Percentiles rank a stretch among this genome's conserved stretches.
phyloP scores from a whole-genome alignment of 2,888 invertebrate genomes.

The Pachydiplax longipennis region DNA sequence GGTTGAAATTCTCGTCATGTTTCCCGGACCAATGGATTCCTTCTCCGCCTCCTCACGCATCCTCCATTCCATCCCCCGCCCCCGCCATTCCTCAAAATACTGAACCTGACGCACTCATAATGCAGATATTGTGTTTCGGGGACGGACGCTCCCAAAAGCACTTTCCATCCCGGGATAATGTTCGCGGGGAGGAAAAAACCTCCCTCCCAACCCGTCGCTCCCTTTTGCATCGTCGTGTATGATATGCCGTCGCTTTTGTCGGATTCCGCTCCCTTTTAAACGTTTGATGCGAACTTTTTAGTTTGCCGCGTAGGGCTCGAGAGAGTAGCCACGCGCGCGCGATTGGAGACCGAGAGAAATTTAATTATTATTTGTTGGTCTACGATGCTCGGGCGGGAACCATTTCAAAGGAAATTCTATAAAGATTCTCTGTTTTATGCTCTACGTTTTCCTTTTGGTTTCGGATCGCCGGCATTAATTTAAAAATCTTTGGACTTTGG shows the following conservation, averaged over 20 bases:
- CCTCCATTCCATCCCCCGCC: not conserved
- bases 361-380: too few species aligned
- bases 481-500: too few species aligned
- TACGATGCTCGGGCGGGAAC: too few species aligned
- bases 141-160: not conserved
- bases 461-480: too few species aligned
- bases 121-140: conserved; percentile 1
- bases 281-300: too few species aligned
- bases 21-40: conserved; percentile 22
- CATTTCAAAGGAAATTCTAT: too few species aligned
- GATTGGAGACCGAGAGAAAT: too few species aligned
- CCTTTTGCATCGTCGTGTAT: not conserved
- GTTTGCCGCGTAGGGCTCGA: too few species aligned
- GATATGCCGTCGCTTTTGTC: not conserved
- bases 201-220: not conserved
- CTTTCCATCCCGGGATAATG: not conserved
- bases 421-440: too few species aligned
- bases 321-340: too few species aligned
- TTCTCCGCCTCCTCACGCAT: not conserved
- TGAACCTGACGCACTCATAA: not conserved
- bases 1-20: conserved; percentile 18
- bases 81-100: not conserved
- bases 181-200: not conserved
- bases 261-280: not conserved
- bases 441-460: too few species aligned